Evolutionary conservation across 2,797 vertebrate species (phyloP).

Genomic region (Girardinus metallicus): DNA sequence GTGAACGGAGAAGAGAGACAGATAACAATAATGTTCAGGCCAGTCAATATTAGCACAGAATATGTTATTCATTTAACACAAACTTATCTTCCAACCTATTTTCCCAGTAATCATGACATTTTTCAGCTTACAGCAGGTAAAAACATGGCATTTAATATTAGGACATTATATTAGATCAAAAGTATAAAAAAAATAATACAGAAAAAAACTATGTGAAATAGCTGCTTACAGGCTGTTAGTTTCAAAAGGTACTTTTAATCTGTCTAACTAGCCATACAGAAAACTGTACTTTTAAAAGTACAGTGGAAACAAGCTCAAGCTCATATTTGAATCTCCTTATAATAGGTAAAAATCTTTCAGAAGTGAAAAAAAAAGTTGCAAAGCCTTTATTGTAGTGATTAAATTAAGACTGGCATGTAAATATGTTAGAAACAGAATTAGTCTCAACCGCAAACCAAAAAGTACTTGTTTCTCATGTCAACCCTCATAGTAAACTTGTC

Average conservation of each 20-base stretch:
- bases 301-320: neutral
- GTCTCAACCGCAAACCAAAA: conserved; percentile 37
- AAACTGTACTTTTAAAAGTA: neutral
- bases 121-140: too few relatives aligned
- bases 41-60: neutral
- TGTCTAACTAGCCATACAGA: neutral
- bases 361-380: neutral
- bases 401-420: neutral
- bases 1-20: neutral
- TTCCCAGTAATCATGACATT: too few relatives aligned
- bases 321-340: neutral
- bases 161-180: neutral
- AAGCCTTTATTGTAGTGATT: neutral
- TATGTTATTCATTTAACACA: neutral
- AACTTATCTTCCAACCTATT: neutral
- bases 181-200: neutral
- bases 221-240: neutral
- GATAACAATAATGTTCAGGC: neutral
- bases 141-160: neutral
- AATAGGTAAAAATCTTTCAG: neutral
- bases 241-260: neutral
- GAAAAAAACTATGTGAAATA: neutral
- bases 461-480: conserved; percentile 28
- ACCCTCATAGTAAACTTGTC: conserved; percentile 2
- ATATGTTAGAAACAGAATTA: conserved; percentile 28